Evolutionary conservation across 2,797 vertebrate species (phyloP), one percentile per base, ranked within the genome.

Genomic region (Gymnoscopelus microlampas): DNA sequence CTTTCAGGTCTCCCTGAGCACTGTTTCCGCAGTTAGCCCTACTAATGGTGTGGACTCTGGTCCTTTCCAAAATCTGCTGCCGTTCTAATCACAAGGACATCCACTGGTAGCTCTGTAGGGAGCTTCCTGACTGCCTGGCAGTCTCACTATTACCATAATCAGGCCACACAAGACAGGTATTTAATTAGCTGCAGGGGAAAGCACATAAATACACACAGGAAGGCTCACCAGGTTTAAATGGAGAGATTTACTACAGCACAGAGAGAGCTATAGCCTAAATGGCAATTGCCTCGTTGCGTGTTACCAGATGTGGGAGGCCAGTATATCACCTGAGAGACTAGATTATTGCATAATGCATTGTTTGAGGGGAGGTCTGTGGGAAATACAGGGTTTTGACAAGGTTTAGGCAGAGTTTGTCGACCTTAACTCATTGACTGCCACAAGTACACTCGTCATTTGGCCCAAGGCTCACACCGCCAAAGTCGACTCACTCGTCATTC

Each of bases 71-170:
- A 68, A 35, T 71, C 86, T 63, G 71, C 68, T 62, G 62, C 74
- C 53, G 70, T 81, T 77, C 73, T 87, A 87, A 90, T 90, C 87
- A 85, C 88, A 89, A 91, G 89, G 89, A 90, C 83, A 81, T 88
- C 84, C 80, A 73, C 76, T 50, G 70, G 68, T 79, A 73, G 76
- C 80, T 83, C 83, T 83, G 58, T 63, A 65, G 84, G 73, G 85
- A 76, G 39, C 39, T 8, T 39, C 73, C 60, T 29, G 66, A 9
- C 72, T 67, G 73, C 77, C 56, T 72, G 74, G 71, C 79, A 80
- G 68, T 72, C 44, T 61, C 39, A 53, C 44, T 54, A 91, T 89
- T 88, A 88, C 78, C 88, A 90, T 88, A 89, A 92, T 88, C 84
- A 78, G 79, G 84, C 85, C 77, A 80, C 82, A 78, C 71, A 84